Conservation (phyloP, 2,113 vertebrate genomes). For the Neotoma lepida region DNA sequence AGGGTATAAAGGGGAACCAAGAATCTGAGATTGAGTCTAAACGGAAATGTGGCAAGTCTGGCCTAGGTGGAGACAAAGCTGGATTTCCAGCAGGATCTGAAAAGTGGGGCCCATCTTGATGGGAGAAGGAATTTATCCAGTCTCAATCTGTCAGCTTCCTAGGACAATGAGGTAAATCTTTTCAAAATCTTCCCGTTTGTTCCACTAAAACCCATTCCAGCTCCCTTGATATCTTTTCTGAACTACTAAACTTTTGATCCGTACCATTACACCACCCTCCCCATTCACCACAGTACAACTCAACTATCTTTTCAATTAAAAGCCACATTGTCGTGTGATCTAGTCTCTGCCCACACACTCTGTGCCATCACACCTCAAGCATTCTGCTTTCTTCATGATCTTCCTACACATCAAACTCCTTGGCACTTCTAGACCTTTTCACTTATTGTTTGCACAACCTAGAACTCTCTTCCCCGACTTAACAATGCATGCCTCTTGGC, state of each 20-base stretch:
- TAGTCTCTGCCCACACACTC: background rate
- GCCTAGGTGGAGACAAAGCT: background rate
- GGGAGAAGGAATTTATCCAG: background rate
- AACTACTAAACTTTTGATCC: background rate
- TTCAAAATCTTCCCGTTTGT: background rate
- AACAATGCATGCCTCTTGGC: background rate
- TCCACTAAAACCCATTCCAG: background rate
- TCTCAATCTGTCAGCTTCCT: background rate
- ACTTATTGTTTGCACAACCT: background rate
- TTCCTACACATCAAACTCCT: background rate
- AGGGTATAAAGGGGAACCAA: background rate
- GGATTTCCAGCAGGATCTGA: background rate
- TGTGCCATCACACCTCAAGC: background rate
- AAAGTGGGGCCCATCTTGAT: background rate
- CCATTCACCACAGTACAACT: background rate
- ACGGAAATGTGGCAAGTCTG: background rate
- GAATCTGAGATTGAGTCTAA: background rate
- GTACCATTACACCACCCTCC: background rate
- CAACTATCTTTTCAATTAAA: background rate
- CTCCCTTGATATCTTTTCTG: background rate
- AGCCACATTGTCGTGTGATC: background rate
- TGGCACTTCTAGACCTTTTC: background rate
- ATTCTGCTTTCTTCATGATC: background rate
- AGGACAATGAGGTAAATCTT: background rate
- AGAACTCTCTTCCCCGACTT: background rate